Percentiles rank a stretch among this genome's conserved stretches.
phyloP scores from a whole-genome alignment of 1,140 invertebrate genomes.

The Vollenhovia emeryi region DNA sequence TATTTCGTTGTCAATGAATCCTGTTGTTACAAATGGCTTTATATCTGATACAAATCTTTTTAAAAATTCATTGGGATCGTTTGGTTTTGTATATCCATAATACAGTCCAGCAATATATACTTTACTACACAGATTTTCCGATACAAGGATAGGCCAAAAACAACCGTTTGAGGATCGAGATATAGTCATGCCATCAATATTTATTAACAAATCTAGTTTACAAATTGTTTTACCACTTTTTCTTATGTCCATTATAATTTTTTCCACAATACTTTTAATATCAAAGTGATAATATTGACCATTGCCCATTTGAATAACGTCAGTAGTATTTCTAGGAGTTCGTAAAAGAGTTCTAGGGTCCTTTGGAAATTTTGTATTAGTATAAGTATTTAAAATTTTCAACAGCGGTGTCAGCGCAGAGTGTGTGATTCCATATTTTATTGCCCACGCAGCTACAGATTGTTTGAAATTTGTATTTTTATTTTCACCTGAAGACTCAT shows the following conservation, averaged over 20 bases:
- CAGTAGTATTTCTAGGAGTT: background rate
- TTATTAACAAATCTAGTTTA: conserved; percentile 1
- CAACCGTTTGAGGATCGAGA: background rate
- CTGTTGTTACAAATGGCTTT: background rate
- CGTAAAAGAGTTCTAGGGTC: background rate
- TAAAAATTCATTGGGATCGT: background rate
- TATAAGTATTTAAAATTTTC: conserved; percentile 11
- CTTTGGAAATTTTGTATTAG: background rate
- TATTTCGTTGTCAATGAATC: conserved; percentile 2
- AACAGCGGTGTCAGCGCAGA: background rate
- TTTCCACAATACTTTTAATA: background rate
- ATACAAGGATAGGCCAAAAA: background rate
- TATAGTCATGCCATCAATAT: conserved; percentile 10
- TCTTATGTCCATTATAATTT: background rate
- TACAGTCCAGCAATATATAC: conserved; percentile 19
- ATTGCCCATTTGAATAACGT: background rate
- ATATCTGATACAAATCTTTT: conserved; percentile 2
- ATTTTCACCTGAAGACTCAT: background rate
- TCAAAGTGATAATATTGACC: conserved; percentile 17
- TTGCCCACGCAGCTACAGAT: background rate
- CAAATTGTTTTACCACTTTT: background rate
- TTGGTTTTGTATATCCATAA: conserved; percentile 16
- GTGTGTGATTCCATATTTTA: background rate
- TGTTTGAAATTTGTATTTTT: background rate
- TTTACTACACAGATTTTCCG: background rate